A percentile compares a stretch with the other conserved stretches of the same genome.
These are phyloP conservation scores for Himalopsyche anomala DNA, from an alignment of 2,888 invertebrate genomes.

Conservation along the genomic window DNA sequence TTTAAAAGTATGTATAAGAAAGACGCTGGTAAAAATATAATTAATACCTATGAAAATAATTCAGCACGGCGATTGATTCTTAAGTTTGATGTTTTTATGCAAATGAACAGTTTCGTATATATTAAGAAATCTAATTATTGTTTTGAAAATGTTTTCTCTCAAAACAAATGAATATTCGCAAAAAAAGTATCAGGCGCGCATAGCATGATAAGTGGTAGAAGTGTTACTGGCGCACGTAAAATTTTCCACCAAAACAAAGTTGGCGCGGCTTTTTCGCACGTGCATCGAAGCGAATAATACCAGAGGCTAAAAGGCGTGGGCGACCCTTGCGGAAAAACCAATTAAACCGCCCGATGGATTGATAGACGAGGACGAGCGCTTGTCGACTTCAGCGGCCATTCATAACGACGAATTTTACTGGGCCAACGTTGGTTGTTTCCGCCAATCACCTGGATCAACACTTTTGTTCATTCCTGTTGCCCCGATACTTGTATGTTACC, in stretches of 20 bases:
- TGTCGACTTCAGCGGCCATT: slow-evolving; percentile 20
- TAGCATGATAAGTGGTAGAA: not conserved
- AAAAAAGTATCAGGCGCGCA: slow-evolving; percentile 18
- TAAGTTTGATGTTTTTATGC: too few relatives aligned
- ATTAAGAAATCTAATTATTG: too few relatives aligned
- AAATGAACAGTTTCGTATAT: too few relatives aligned
- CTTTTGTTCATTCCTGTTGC: not conserved
- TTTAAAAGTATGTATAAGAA: too few relatives aligned
- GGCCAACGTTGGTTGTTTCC: slow-evolving; percentile 12
- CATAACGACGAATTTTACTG: slow-evolving; percentile 25
- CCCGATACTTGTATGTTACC: slow-evolving; percentile 2
- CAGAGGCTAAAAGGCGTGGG: slow-evolving; percentile 23
- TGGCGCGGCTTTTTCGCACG: not conserved
- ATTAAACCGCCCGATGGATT: slow-evolving; percentile 23
- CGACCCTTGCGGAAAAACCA: slow-evolving; percentile 34
- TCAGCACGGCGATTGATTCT: too few relatives aligned
- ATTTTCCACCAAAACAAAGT: not conserved
- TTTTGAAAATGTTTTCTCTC: not conserved
- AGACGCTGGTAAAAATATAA: too few relatives aligned
- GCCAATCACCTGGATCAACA: slow-evolving; percentile 42
- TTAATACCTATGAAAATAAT: too few relatives aligned
- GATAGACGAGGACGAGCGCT: slow-evolving; percentile 29
- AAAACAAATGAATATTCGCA: not conserved
- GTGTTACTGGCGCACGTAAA: not conserved
- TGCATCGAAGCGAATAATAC: slow-evolving; percentile 23